Evolutionary conservation across 2,113 vertebrate species (phyloP).

Genomic region (Pseudonaja textilis): DNA sequence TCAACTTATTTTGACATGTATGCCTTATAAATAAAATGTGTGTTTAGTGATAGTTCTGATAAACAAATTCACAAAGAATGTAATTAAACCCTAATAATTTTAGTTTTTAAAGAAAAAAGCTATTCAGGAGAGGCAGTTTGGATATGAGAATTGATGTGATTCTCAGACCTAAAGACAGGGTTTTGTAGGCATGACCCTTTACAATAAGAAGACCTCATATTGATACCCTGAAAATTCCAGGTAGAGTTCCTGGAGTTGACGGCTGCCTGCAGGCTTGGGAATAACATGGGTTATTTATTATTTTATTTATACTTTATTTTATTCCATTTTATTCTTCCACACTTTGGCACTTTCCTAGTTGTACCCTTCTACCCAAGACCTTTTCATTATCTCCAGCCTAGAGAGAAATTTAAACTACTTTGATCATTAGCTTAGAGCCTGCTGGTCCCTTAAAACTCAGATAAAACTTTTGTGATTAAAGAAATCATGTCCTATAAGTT

Average conservation of each 20-base stretch:
- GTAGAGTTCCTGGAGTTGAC: neutral
- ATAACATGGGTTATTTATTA: neutral
- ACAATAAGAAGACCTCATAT: neutral
- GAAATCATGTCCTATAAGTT: neutral
- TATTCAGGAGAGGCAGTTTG: neutral
- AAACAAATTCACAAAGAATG: neutral
- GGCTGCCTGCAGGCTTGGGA: neutral
- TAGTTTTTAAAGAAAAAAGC: neutral
- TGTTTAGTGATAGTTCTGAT: neutral
- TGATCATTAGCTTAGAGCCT: neutral
- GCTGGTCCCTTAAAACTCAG: neutral
- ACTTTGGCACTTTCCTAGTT: neutral
- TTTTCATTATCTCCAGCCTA: neutral
- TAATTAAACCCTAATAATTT: neutral
- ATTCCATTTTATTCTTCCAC: neutral
- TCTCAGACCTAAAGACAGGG: neutral
- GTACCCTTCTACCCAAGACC: neutral
- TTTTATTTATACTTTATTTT: neutral
- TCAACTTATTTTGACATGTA: neutral
- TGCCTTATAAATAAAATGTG: neutral
- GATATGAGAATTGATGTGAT: neutral
- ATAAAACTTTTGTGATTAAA: neutral
- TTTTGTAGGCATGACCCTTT: neutral
- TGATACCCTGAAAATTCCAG: neutral
- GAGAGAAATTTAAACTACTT: neutral